These are phyloP conservation scores for Leptinotarsa undecemlineata DNA, from an alignment of 1,140 invertebrate species.

Conservation along the genomic window DNA sequence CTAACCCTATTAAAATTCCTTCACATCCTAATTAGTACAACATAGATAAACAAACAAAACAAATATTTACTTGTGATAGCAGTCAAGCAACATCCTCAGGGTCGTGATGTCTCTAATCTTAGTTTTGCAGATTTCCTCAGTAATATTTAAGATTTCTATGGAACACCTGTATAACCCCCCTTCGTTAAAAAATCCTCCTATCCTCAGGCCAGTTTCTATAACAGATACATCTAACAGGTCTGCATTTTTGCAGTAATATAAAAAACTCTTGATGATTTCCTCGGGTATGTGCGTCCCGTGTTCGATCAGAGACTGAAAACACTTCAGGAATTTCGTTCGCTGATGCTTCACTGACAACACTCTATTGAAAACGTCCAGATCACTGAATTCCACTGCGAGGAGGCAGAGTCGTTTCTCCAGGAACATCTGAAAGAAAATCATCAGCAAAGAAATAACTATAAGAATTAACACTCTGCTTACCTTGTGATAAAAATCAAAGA, in stretches of 20 bases:
- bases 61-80: conserved; percentile 69
- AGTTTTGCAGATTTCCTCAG: conserved; percentile 63
- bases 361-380: conserved; percentile 72
- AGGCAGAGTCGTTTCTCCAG: conserved; percentile 42
- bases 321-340: conserved; percentile 67
- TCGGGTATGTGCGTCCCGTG: conserved; percentile 62
- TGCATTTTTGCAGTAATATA: conserved; percentile 47
- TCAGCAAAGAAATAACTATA: conserved; percentile 4
- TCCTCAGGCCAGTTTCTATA: conserved; percentile 62
- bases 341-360: conserved; percentile 73
- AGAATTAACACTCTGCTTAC: conserved; percentile 55
- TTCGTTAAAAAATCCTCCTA: conserved; percentile 81
- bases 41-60: no score
- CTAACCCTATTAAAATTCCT: no score
- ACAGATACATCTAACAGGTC: conserved; percentile 37
- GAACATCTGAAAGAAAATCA: conserved; percentile 43
- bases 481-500: conserved; percentile 70
- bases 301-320: conserved; percentile 69
- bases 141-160: conserved; percentile 68
- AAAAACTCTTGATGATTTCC: conserved; percentile 59
- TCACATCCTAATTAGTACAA: no score
- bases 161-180: conserved; percentile 82
- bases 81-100: conserved; percentile 65
- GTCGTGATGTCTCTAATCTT: conserved; percentile 56
- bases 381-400: conserved; percentile 65